Evolutionary conservation across 2,113 vertebrate species (phyloP).

Genomic region (Rhinoderma darwinii): DNA sequence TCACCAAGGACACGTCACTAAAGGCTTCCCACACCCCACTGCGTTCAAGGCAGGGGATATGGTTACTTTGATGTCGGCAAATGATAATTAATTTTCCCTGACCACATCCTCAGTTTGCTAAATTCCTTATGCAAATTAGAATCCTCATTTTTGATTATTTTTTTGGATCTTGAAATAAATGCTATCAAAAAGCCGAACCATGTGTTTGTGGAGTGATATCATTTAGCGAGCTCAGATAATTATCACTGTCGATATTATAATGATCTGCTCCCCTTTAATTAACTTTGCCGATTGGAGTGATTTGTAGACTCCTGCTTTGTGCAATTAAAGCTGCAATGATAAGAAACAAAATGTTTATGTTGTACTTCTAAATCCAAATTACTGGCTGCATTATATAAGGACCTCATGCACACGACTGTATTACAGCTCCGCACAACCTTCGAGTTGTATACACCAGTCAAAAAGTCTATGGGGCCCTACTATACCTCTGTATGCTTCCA

Average conservation of each 20-base stretch:
- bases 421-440: background rate
- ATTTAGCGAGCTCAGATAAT: constrained; percentile 28
- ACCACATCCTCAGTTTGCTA: constrained; percentile 38
- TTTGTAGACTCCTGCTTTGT: background rate
- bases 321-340: constrained; percentile 4
- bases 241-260: constrained; percentile 19
- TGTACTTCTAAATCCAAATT: background rate
- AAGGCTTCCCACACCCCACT: constrained; percentile 5
- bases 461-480: no score
- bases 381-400: background rate
- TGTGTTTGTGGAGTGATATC: constrained; percentile 35
- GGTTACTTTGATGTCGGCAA: constrained; percentile 47
- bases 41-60: constrained; percentile 4
- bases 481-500: no score
- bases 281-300: constrained; percentile 23
- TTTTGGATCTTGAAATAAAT: background rate
- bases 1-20: constrained; percentile 24
- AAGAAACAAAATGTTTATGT: background rate
- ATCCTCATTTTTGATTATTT: background rate
- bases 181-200: constrained; percentile 42
- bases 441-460: background rate
- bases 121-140: constrained; percentile 30
- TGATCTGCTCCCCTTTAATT: constrained; percentile 41
- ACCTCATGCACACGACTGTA: no score
- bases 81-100: constrained; percentile 20